Conservation (phyloP, 2,888 invertebrate species). For the Spialia ferax region DNA sequence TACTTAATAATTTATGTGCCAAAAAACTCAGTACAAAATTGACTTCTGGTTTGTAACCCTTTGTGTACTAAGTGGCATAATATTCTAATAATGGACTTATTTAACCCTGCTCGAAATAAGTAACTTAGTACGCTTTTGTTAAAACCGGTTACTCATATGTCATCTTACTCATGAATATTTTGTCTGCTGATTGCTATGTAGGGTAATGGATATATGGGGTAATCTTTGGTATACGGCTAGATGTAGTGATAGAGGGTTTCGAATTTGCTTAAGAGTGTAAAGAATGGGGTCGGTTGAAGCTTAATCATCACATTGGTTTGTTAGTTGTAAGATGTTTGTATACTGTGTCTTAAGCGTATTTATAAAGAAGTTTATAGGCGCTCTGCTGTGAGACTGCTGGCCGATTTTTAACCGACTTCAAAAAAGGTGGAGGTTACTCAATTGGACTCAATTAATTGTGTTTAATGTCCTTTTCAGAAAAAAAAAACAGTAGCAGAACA, state of each 20-base stretch:
- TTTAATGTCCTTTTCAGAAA: too few species aligned
- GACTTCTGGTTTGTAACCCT: constrained; percentile 60
- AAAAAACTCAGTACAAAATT: constrained; percentile 51
- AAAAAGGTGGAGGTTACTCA: too few species aligned
- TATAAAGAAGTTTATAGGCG: too few species aligned
- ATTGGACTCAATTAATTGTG: too few species aligned
- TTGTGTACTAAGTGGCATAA: constrained; percentile 67
- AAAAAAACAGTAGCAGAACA: too few species aligned
- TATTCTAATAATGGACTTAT: constrained; percentile 66
- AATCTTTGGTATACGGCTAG: constrained; percentile 38
- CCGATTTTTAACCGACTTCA: too few species aligned
- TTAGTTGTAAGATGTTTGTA: not conserved
- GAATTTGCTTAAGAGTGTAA: constrained; percentile 37
- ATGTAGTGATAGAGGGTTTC: constrained; percentile 27
- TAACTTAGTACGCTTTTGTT: constrained; percentile 39
- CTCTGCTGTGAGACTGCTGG: too few species aligned
- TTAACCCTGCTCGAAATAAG: constrained; percentile 43
- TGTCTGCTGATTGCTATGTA: constrained; percentile 35
- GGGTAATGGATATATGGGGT: constrained; percentile 38
- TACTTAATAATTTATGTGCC: constrained; percentile 48
- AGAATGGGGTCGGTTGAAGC: constrained; percentile 29
- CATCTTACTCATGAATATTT: constrained; percentile 47
- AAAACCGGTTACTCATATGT: constrained; percentile 49
- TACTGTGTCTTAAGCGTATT: too few species aligned
- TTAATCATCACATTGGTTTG: not conserved